Base-by-base conservation (phyloP, 1,140 invertebrate genomes). In the Tribolium castaneum region DNA sequence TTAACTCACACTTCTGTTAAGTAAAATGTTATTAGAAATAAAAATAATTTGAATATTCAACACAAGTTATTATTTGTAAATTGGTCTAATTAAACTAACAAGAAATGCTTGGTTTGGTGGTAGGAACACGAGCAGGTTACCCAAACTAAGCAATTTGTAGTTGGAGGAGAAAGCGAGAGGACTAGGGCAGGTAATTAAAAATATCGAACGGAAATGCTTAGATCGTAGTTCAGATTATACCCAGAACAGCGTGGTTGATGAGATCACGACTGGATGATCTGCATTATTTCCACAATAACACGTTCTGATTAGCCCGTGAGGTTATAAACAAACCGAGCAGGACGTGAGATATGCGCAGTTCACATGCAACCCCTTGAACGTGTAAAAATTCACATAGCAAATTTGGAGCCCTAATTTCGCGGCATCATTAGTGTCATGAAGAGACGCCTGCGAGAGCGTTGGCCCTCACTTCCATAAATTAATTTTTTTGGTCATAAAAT, bases 261-360 rank as follows among this genome's bases (percentile, higher is more conserved):
- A 56, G 78, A 79, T 79, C 71, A 62, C 59, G 35, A 70, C 52
- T 70, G 80, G 77, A 79, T 81, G 80, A 81, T 78, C 80, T 79
- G 72, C 66, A 74, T 75, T 79, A 81, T 75, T 79, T 77, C 75
- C 70, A 79, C 78, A 79, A 79, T 79, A 79, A 81, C 80, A 81
- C 78, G 80, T 79, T 77, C 70, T 79, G 80, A 79, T 81, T 81
- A 81, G 78, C 70, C 62, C 51, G 51, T 59, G 49, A 52, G 49
- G 77, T 70, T 70, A 76, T 76, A 70, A 76, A 76, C 75, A 76
- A 76, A 66, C 75, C 75, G 45, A 22, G 25, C 75, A 76, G 75
- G 45, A 78, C 71, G 70, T 78, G 77, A 78, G 59, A 76, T 76
- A 75, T 51, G 30, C 72, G 50, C 19, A 34, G 50, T 75, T 75